Evolutionary conservation across 2,888 invertebrate genomes (phyloP), one percentile per base, ranked within the genome.

Genomic region (Mechanitis messenoides): DNA sequence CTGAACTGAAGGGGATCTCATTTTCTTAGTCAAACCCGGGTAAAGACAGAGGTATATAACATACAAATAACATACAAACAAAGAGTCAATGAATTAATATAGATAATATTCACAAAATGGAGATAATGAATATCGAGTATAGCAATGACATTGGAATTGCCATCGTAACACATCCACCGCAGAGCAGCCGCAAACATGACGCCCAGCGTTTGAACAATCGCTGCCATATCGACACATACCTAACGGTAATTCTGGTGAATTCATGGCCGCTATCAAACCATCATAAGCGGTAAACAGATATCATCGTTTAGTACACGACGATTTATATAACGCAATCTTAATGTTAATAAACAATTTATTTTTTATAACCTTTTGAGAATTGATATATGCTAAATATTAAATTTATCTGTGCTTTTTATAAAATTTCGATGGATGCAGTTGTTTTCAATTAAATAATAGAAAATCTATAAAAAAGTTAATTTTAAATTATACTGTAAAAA

Each of bases 81-180:
- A n/a, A 31, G 11, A 31, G 50, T 9, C 6, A 50, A 11, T 31
- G 31, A 31, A 50, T 50, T 50, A 31, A 55, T 50, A 58, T 55
- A 60, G 56, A 64, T 58, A 64, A 65, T 70, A 60, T 62, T 64
- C 69, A 63, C 59, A 68, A 71, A 68, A 74, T 72, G 73, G 66
- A 68, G 56, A 60, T 68, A 70, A 73, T 73, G 67, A 68, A 68
- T 73, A 68, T 71, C 66, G 68, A 68, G 69, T 68, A 69, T 68
- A 62, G 68, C 68, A 69, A 69, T 68, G 71, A 72, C 72, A 72
- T 75, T 77, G 73, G 75, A 79, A 80, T 80, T 79, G 81, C 74
- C 78, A 76, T 74, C 73, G 81, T 78, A 80, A 80, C 80, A 79
- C 75, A 77, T 74, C 74, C 72, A 77, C 84, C 84, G 74, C 84